Conservation (phyloP, 2,888 invertebrate species). For the Vandiemenella viatica region DNA sequence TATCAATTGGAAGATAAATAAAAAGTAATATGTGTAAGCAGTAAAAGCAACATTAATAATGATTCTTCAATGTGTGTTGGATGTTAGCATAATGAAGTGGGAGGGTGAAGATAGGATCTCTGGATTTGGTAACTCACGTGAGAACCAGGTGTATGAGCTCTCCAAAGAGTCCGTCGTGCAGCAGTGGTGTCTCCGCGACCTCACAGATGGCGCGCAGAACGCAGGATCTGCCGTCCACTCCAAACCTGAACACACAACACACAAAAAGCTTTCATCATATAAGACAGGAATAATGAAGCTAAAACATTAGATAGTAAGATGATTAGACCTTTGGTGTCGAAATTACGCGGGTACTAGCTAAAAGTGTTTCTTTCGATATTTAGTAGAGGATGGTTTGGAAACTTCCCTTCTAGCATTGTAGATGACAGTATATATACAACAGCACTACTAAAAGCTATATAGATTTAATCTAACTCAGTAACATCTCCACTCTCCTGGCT, state of each 20-base stretch:
- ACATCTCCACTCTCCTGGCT: no score
- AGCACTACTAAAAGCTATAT: no score
- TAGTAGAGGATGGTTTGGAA: neutral
- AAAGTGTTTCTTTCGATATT: neutral
- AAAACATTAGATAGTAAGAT: no score
- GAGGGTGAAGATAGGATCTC: no score
- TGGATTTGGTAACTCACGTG: neutral
- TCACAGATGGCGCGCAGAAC: conserved; percentile 51
- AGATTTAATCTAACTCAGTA: no score
- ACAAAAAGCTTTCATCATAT: no score
- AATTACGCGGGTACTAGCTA: no score
- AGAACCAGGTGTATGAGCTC: conserved; percentile 50
- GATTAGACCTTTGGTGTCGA: no score
- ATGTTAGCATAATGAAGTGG: no score
- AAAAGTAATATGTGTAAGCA: neutral
- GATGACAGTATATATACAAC: neutral
- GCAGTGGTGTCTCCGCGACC: conserved; percentile 44
- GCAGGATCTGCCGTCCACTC: conserved; percentile 43
- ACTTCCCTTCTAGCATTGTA: neutral
- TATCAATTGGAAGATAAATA: no score
- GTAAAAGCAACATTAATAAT: neutral
- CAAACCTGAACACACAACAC: neutral
- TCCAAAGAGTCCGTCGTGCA: conserved; percentile 42
- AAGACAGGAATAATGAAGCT: no score
- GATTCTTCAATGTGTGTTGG: neutral